These are phyloP conservation scores for Neolamprologus fasciatus DNA, from an alignment of 2,113 vertebrate genomes.

Conservation along the genomic window DNA sequence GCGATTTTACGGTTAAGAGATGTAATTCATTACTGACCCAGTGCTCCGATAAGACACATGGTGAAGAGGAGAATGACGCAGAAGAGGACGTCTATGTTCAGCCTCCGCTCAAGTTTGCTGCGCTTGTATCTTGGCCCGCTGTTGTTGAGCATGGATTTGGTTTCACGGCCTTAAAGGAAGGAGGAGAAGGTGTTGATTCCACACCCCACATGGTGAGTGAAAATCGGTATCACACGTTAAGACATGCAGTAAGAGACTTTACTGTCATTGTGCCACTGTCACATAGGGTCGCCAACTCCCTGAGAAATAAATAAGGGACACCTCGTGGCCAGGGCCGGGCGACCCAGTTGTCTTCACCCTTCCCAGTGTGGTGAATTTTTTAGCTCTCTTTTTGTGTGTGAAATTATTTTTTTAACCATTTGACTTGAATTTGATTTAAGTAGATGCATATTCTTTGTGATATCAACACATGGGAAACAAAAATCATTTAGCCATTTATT, in stretches of 20 bases:
- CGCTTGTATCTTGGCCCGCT: slow-evolving; percentile 85
- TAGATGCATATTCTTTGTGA: too few species aligned
- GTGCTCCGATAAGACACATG: slow-evolving; percentile 86
- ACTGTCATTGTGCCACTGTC: background rate
- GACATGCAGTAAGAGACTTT: background rate
- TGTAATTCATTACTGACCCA: slow-evolving; percentile 71
- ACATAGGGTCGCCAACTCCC: too few species aligned
- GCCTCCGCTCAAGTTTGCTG: slow-evolving; percentile 84
- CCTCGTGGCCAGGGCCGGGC: too few species aligned
- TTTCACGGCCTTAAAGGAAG: slow-evolving; percentile 82
- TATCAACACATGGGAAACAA: too few species aligned
- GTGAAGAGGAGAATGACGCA: slow-evolving; percentile 82
- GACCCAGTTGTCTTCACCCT: too few species aligned
- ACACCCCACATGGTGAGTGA: background rate
- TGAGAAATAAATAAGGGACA: too few species aligned
- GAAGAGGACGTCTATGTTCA: slow-evolving; percentile 83
- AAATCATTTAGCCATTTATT: too few species aligned
- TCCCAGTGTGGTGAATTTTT: too few species aligned
- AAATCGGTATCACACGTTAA: background rate
- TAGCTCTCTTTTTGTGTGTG: too few species aligned
- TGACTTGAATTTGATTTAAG: too few species aligned
- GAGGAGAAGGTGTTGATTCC: background rate
- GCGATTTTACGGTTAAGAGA: slow-evolving; percentile 7
- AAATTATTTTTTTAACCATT: too few species aligned
- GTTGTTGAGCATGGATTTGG: slow-evolving; percentile 94